Evolutionary conservation across 2,888 invertebrate species (phyloP).

Genomic region (Spatulosminthurus flaviceps): DNA sequence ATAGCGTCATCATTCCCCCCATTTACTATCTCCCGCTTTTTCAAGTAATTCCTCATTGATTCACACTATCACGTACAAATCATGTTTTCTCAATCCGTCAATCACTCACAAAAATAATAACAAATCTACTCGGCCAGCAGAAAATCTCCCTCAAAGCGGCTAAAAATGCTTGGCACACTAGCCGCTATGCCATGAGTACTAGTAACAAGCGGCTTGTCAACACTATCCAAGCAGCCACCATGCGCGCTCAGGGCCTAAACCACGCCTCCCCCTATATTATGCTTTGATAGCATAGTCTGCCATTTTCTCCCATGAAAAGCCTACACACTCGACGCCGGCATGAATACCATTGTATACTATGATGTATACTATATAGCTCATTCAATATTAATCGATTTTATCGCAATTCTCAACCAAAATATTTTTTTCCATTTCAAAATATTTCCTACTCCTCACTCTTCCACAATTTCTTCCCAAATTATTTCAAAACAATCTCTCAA

Average conservation of each 20-base stretch:
- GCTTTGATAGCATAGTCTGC: conserved; percentile 38
- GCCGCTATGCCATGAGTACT: too few species aligned
- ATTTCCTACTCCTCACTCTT: neutral
- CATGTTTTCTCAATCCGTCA: conserved; percentile 1
- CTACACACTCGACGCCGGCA: conserved; percentile 36
- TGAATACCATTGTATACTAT: conserved; percentile 20
- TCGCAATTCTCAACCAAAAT: conserved; percentile 1
- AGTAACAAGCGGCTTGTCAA: conserved; percentile 32
- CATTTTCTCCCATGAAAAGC: conserved; percentile 30
- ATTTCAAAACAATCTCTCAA: neutral
- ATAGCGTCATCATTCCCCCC: too few species aligned
- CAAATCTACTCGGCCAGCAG: neutral
- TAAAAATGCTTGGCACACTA: too few species aligned
- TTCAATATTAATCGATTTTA: conserved; percentile 32
- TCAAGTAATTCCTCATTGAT: neutral
- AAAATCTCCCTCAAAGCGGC: conserved; percentile 25
- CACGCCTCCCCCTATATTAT: conserved; percentile 38
- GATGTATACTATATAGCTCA: conserved; percentile 11
- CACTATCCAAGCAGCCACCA: conserved; percentile 32
- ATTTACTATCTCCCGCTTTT: conserved; percentile 14
- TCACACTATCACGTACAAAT: neutral
- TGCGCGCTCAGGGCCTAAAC: conserved; percentile 33
- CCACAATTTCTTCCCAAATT: neutral
- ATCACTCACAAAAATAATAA: conserved; percentile 5
- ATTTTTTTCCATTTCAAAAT: neutral